These are phyloP conservation scores for Oceanites oceanicus DNA, from an alignment of 2,113 vertebrate species.

Conservation along the genomic window DNA sequence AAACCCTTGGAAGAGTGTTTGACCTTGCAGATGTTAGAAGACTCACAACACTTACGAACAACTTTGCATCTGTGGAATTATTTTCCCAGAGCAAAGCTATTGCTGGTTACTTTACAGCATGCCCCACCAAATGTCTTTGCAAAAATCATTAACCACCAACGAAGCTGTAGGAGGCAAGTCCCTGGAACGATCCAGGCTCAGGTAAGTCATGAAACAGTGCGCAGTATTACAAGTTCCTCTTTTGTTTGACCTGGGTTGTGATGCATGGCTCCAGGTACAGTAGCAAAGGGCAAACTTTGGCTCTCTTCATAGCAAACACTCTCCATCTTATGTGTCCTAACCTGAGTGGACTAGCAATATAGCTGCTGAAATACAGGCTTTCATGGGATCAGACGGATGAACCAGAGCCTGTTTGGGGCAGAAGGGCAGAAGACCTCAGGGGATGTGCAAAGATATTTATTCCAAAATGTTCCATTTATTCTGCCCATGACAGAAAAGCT, in stretches of 20 bases:
- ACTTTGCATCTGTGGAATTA: neutral
- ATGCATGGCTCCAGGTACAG: neutral
- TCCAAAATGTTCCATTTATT: neutral
- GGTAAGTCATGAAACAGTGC: neutral
- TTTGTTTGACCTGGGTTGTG: neutral
- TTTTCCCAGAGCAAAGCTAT: neutral
- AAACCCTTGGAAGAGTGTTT: neutral
- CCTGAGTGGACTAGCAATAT: neutral
- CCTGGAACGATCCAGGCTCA: neutral
- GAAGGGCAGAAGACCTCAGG: neutral
- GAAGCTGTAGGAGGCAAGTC: neutral
- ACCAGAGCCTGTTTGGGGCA: neutral
- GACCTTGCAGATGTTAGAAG: slow-evolving; percentile 23
- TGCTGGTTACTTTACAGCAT: neutral
- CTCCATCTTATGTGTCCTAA: neutral
- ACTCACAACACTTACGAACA: neutral
- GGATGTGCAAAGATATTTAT: neutral
- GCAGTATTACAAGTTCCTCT: neutral
- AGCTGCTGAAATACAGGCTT: neutral
- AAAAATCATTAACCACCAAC: neutral
- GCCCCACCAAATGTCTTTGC: neutral
- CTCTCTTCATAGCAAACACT: neutral
- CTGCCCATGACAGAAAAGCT: neutral
- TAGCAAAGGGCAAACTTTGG: neutral
- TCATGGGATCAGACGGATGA: neutral